Base-by-base conservation (phyloP, 2,888 invertebrate genomes). In the Gerosis bhagava region DNA sequence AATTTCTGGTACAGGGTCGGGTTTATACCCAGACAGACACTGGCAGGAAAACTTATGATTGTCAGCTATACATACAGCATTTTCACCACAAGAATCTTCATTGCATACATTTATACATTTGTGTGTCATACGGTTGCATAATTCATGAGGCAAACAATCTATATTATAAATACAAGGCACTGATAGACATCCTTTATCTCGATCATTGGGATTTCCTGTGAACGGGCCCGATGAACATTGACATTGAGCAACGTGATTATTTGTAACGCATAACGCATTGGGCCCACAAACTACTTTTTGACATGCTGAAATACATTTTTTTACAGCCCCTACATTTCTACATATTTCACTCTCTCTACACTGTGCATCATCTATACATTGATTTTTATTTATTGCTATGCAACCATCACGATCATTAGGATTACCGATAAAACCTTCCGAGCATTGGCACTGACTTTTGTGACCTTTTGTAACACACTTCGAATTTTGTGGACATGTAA, bases 331-430 rank as follows among this genome's bases (percentile, higher is more conserved):
- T 32, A 91, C 83, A 59, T 89, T 89, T 65, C 91, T 91, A 72
- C 97, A 97, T 10, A 93, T 91, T 68, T 96, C 95, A 54, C 93
- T 94, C 82, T 97, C 97, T 19, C 93, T 83, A 65, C 97, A 97
- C 72, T 97, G 95, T 21, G 92, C 93, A 74, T 96, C 95, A 28
- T 93, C 92, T 8, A 89, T 87, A 65, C 97, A 97, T 71, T 94
- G 92, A 63, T 96, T 93, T 71, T 92, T 93, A 10, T 92, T 89
- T 1, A 93, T 76, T 8, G 91, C 91, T 59, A 92, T 90, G 65
- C 97, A 97, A n/a, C 97, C 97, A 56, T 93, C 93, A 15, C 97
- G 92, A 68, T 97, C 95, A 65, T 96, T 96, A 11, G 97, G 96
- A 86, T 98, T 97, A 24, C 98, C 98, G 7, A 93, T 92, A 74